Conservation (phyloP, 2,797 vertebrate genomes). For the Mus minutoides region DNA sequence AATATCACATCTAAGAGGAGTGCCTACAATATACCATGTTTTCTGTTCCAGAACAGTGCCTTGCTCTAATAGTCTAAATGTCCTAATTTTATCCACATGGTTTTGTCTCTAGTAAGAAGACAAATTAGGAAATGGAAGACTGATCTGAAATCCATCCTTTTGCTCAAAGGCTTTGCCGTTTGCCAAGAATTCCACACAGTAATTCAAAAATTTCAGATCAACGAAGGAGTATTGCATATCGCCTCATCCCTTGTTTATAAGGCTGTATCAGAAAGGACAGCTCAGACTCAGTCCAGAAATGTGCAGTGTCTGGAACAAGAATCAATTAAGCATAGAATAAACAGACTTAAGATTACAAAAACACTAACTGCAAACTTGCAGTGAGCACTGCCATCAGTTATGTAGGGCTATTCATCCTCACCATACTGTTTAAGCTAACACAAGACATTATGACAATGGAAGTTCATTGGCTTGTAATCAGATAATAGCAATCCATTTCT, state of each 20-base stretch:
- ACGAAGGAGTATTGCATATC: constrained; percentile 40
- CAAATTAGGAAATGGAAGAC: constrained; percentile 45
- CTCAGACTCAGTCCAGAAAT: constrained; percentile 50
- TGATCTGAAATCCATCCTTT: constrained; percentile 66
- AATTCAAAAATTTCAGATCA: constrained; percentile 46
- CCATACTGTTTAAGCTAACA: constrained; percentile 14
- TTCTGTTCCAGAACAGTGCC: constrained; percentile 60
- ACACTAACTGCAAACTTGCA: constrained; percentile 14
- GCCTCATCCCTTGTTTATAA: constrained; percentile 62
- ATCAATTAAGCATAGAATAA: constrained; percentile 40
- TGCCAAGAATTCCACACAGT: constrained; percentile 72
- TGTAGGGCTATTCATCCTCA: background rate
- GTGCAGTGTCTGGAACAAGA: background rate
- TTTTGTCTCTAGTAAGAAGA: constrained; percentile 49
- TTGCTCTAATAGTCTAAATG: constrained; percentile 62
- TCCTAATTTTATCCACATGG: constrained; percentile 80
- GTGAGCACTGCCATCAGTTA: background rate
- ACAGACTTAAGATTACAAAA: constrained; percentile 6
- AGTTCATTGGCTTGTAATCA: background rate
- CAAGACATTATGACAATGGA: background rate
- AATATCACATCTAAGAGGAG: constrained; percentile 44
- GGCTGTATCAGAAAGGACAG: constrained; percentile 51
- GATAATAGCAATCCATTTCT: background rate
- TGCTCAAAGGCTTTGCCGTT: constrained; percentile 57
- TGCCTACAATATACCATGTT: background rate